Conservation (phyloP, 1,140 invertebrate species). For the Laupala kohalensis region DNA sequence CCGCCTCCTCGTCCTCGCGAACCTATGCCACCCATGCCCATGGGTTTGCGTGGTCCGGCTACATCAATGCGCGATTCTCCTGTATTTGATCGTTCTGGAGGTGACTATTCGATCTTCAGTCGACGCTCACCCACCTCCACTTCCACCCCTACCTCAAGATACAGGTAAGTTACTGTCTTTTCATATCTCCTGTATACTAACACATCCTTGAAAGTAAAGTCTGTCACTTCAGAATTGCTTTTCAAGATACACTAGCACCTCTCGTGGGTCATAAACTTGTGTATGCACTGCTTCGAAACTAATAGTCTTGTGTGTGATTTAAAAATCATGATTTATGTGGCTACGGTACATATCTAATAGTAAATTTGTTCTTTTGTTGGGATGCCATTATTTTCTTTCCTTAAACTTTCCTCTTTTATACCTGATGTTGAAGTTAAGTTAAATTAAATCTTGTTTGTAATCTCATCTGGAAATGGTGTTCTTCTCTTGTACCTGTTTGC, state of each 20-base stretch:
- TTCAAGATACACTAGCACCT: background rate
- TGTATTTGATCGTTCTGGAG: constrained; percentile 26
- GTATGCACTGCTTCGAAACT: background rate
- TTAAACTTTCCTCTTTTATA: too few species aligned
- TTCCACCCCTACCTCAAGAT: constrained; percentile 31
- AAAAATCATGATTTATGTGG: background rate
- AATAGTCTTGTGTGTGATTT: background rate
- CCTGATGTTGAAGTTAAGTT: too few species aligned
- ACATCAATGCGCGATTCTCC: constrained; percentile 4
- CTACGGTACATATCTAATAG: background rate
- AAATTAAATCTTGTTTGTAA: too few species aligned
- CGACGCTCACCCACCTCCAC: constrained; percentile 54
- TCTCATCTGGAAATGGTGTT: too few species aligned
- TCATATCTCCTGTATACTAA: background rate
- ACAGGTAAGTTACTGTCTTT: constrained; percentile 29
- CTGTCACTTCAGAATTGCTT: background rate
- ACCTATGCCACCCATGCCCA: constrained; percentile 28
- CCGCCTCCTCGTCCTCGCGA: constrained; percentile 40
- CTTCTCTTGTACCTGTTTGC: too few species aligned
- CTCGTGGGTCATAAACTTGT: background rate
- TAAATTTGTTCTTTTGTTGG: background rate
- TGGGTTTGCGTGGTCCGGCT: constrained; percentile 35
- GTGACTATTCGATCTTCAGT: constrained; percentile 70
- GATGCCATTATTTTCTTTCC: background rate
- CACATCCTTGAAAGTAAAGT: background rate